Percentiles rank a stretch among this genome's conserved stretches.
These are phyloP conservation scores for Bujurquina vittata DNA, from an alignment of 2,113 vertebrate species.

Conservation along the genomic window DNA sequence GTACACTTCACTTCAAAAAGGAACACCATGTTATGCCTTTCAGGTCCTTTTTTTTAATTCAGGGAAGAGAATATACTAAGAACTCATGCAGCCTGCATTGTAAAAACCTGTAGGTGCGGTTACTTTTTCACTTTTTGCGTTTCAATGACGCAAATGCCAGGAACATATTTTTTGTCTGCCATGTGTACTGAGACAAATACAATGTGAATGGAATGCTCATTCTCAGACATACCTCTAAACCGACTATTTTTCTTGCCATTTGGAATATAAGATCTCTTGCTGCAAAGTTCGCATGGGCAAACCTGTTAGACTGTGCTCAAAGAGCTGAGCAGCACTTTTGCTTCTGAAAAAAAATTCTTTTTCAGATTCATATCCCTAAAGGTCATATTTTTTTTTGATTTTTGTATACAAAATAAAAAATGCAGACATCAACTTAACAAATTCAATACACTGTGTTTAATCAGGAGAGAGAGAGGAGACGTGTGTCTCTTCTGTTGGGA, in stretches of 20 bases:
- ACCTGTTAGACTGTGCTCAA: not conserved
- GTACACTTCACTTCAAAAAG: constrained; percentile 36
- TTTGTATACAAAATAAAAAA: not conserved
- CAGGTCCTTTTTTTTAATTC: constrained; percentile 37
- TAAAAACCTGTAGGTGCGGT: constrained; percentile 26
- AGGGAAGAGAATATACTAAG: constrained; percentile 9
- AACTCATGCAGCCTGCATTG: not conserved
- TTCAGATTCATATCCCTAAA: not conserved
- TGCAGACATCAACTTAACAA: not conserved
- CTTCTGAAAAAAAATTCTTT: not conserved
- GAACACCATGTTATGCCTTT: constrained; percentile 33
- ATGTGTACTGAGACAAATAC: constrained; percentile 8
- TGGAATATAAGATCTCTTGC: constrained; percentile 8
- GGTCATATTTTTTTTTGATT: not conserved
- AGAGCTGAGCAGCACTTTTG: not conserved
- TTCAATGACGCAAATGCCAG: constrained; percentile 18
- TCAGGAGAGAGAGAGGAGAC: constrained; percentile 38
- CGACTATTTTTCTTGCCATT: not conserved
- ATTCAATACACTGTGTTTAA: not conserved
- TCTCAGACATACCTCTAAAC: constrained; percentile 29
- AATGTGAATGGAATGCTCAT: constrained; percentile 20
- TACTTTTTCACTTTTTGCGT: not conserved
- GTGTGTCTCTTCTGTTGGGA: constrained; percentile 34
- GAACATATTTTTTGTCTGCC: constrained; percentile 34
- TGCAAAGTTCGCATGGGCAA: not conserved